Percentiles rank a stretch among this genome's conserved stretches.
Conservation (phyloP, 2,888 invertebrate genomes). For the Rotaria magnacalcarata region DNA sequence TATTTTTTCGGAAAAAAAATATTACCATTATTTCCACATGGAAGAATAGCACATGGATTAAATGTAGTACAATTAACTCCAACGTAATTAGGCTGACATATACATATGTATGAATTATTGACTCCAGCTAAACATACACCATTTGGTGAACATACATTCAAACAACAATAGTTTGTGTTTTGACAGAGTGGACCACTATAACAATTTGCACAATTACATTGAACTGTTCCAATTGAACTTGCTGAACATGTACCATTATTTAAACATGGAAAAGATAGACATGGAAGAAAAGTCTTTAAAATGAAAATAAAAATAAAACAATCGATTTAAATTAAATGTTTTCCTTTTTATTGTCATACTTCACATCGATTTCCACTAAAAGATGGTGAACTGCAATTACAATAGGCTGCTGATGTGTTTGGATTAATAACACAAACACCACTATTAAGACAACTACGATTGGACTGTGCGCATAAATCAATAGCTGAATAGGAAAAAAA, state of each 20-base stretch:
- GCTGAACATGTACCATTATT: constrained; percentile 38
- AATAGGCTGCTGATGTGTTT: neutral
- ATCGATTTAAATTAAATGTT: neutral
- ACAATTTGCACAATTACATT: constrained; percentile 37
- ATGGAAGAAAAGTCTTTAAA: constrained; percentile 32
- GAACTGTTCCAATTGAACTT: constrained; percentile 32
- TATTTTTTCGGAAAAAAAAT: neutral
- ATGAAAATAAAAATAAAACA: neutral
- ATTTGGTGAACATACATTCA: constrained; percentile 42
- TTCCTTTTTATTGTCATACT: neutral
- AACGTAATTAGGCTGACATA: constrained; percentile 39
- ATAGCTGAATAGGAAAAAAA: neutral
- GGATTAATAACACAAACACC: constrained; percentile 38
- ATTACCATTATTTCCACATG: constrained; percentile 41
- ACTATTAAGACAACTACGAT: constrained; percentile 40
- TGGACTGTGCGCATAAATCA: constrained; percentile 28
- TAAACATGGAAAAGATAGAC: constrained; percentile 38
- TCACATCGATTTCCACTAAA: constrained; percentile 13
- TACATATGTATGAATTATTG: constrained; percentile 37
- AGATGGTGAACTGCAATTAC: neutral
- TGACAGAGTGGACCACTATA: constrained; percentile 39
- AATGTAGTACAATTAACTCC: constrained; percentile 36
- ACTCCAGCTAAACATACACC: constrained; percentile 31
- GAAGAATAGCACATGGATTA: constrained; percentile 37
- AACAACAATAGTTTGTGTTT: constrained; percentile 39